Evolutionary conservation across 2,888 invertebrate species (phyloP), one percentile per base, ranked within the genome.

Genomic region (Lasius fuliginosus): DNA sequence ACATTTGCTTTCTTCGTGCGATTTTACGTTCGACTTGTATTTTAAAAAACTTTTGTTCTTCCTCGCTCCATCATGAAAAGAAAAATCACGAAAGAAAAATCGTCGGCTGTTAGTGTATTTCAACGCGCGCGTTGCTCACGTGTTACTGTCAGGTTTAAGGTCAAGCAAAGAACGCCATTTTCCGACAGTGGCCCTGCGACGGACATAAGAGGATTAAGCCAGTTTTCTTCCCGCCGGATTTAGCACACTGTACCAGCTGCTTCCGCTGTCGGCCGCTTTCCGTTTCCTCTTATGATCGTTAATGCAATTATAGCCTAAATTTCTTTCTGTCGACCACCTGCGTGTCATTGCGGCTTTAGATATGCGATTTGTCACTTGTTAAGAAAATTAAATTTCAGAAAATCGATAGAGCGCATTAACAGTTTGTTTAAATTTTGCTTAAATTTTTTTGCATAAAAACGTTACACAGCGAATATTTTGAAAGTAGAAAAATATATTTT

Each of bases 121-220:
- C n/a, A 64, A n/a, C 75, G 64, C 49, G 27, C 40, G n/a, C 36
- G 64, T 12, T 30, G 42, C 42, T 42, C 67, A 53, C 85, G 58
- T 83, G 90, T 90, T 84, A 79, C 87, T 81, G 83, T 84, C 90
- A 83, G 86, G 83, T 89, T 90, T 89, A 88, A 90, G 90, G 88
- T 89, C 90, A 90, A 65, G 83, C 82, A 42, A 53, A 84, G 81
- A 79, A 71, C 62, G 73, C 85, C 71, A 90, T 89, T 89, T 90
- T 86, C 82, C 88, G 84, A 64, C 56, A 85, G 82, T 62, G 65
- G 60, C 33, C 62, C 62, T 46, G 67, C 87, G 73, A 84, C 84
- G 83, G 68, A 82, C 88, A 83, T 89, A 89, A 89, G 89, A 90
- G 90, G 89, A 89, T 89, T 90, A 89, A 88, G 88, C 71, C 83